Evolutionary conservation across 2,797 vertebrate genomes (phyloP).

Genomic region (Dryobates pubescens): DNA sequence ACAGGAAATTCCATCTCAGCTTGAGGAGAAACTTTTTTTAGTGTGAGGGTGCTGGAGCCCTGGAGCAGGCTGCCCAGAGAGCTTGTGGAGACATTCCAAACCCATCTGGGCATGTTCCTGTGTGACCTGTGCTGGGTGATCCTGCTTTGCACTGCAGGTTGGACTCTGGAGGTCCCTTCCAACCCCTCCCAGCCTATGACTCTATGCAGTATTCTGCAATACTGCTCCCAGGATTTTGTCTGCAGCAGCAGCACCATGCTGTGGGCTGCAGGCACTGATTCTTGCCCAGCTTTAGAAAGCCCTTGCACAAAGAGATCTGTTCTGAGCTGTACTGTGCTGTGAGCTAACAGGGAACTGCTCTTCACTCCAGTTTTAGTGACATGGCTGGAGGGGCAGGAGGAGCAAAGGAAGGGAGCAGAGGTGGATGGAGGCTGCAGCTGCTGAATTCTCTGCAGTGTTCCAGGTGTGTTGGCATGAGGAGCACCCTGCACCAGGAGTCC

Average conservation of each 20-base stretch:
- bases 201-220: background rate
- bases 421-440: background rate
- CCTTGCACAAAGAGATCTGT: background rate
- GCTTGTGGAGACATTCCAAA: too few species aligned
- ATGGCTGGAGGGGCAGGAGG: fast-evolving
- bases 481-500: background rate
- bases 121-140: too few species aligned
- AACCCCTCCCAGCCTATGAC: too few species aligned
- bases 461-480: background rate
- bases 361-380: background rate
- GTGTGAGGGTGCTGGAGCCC: too few species aligned
- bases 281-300: background rate
- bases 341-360: background rate
- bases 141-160: too few species aligned
- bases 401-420: background rate
- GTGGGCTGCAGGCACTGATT: background rate
- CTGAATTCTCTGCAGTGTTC: background rate
- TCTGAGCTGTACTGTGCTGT: background rate
- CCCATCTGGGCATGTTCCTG: too few species aligned
- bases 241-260: background rate
- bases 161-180: too few species aligned
- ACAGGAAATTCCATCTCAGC: too few species aligned
- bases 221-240: background rate
- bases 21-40: too few species aligned
- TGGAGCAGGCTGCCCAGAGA: too few species aligned